A percentile compares a stretch with the other conserved stretches of the same genome.
Evolutionary conservation across 2,113 vertebrate genomes (phyloP).

Genomic region (Gasterosteus aculeatus): DNA sequence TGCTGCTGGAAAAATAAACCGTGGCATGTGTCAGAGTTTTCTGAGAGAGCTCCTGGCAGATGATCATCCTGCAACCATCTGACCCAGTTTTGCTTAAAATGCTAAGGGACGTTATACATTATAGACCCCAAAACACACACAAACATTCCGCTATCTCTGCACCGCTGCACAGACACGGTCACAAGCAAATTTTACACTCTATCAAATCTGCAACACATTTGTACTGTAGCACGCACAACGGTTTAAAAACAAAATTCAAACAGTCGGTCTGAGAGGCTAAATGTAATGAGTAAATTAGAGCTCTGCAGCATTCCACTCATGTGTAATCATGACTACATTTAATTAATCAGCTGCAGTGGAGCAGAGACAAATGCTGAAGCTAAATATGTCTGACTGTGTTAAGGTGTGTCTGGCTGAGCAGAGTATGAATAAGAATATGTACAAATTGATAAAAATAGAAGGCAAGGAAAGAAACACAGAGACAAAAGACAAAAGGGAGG

Average conservation of each 20-base stretch:
- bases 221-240: background rate
- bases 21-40: slow-evolving; percentile 45
- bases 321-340: slow-evolving; percentile 37
- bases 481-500: background rate
- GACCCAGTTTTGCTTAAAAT: slow-evolving; percentile 70
- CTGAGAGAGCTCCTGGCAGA: slow-evolving; percentile 53
- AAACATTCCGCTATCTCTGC: slow-evolving; percentile 37
- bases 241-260: slow-evolving; percentile 32
- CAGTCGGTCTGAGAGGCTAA: slow-evolving; percentile 50
- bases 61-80: slow-evolving; percentile 51
- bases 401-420: background rate
- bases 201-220: slow-evolving; percentile 7
- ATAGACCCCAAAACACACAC: slow-evolving; percentile 35
- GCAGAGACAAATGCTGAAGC: slow-evolving; percentile 20
- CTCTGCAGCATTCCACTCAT: slow-evolving; percentile 25
- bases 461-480: background rate
- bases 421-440: background rate
- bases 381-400: slow-evolving; percentile 16
- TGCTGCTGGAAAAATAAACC: slow-evolving; percentile 23
- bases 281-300: slow-evolving; percentile 67
- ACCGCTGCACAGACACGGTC: background rate
- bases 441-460: slow-evolving; percentile 5
- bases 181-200: background rate
- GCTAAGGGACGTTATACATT: slow-evolving; percentile 37
- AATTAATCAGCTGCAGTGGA: slow-evolving; percentile 36